Percentiles rank a stretch among this genome's conserved stretches.
These are phyloP conservation scores for Schizopygopsis pylzovi DNA, from an alignment of 2,797 vertebrate genomes.

Conservation along the genomic window DNA sequence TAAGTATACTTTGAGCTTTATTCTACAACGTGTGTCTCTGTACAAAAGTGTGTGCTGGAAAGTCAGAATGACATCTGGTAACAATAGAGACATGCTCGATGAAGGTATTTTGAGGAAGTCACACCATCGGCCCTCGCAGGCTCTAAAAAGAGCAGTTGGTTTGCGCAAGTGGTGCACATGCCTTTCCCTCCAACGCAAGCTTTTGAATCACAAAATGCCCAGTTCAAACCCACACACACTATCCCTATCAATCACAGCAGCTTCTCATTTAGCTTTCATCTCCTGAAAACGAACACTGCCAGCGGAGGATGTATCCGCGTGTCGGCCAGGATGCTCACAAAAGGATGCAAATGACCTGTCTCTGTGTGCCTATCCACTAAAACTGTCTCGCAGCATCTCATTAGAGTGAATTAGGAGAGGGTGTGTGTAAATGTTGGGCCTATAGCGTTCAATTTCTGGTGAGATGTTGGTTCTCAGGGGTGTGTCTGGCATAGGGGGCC, in stretches of 20 bases:
- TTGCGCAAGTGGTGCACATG: constrained; percentile 43
- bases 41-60: constrained; percentile 41
- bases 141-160: constrained; percentile 32
- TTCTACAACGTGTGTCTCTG: background rate
- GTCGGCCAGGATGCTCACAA: constrained; percentile 59
- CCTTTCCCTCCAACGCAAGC: constrained; percentile 47
- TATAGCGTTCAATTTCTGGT: constrained; percentile 73
- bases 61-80: constrained; percentile 60
- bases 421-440: constrained; percentile 73
- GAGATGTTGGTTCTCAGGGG: constrained; percentile 69
- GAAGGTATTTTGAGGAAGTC: constrained; percentile 57
- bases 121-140: constrained; percentile 44
- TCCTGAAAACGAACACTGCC: constrained; percentile 57
- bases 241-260: constrained; percentile 58
- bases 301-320: constrained; percentile 67
- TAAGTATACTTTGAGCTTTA: background rate
- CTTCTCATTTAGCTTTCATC: constrained; percentile 53
- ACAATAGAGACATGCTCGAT: constrained; percentile 55
- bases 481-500: constrained; percentile 69
- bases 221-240: constrained; percentile 55
- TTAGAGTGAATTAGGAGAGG: constrained; percentile 78
- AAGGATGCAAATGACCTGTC: constrained; percentile 74
- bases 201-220: constrained; percentile 53
- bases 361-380: constrained; percentile 75
- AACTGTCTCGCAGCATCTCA: constrained; percentile 76